Percentiles rank a stretch among this genome's conserved stretches.
Conservation (phyloP, 1,140 invertebrate species). For the Ceratoteleas bidentatus region DNA sequence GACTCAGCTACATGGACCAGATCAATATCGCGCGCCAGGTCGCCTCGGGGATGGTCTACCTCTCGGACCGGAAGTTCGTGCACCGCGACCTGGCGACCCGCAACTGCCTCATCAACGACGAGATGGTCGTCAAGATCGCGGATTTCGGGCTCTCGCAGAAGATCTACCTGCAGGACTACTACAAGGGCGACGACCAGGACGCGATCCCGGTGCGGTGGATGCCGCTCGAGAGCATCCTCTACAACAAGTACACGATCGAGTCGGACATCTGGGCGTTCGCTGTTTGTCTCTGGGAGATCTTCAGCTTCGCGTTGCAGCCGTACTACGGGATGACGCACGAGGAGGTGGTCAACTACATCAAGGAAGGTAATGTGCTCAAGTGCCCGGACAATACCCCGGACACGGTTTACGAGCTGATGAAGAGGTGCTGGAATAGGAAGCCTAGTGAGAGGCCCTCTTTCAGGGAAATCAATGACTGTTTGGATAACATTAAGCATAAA, state of each 20-base stretch:
- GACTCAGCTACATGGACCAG: conserved; percentile 89
- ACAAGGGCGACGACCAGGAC: conserved; percentile 95
- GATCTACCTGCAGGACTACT: conserved; percentile 95
- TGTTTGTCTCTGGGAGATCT: conserved; percentile 96
- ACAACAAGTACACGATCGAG: conserved; percentile 96
- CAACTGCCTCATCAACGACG: conserved; percentile 97
- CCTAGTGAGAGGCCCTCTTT: conserved; percentile 92
- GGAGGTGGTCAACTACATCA: conserved; percentile 95
- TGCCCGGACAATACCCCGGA: conserved; percentile 94
- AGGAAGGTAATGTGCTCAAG: conserved; percentile 93
- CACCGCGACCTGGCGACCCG: conserved; percentile 97
- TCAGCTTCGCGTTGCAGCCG: conserved; percentile 95
- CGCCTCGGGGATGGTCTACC: conserved; percentile 96
- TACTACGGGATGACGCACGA: conserved; percentile 98
- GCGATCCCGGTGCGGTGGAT: conserved; percentile 97
- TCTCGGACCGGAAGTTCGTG: conserved; percentile 97
- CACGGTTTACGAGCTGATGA: conserved; percentile 96
- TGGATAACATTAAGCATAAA: conserved; percentile 85
- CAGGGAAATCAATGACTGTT: conserved; percentile 86
- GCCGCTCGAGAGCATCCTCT: conserved; percentile 96
- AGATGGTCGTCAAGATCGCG: conserved; percentile 97
- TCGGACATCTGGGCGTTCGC: conserved; percentile 97
- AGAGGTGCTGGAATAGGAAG: conserved; percentile 94
- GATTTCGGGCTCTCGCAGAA: conserved; percentile 97
- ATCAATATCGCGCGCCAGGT: conserved; percentile 92